phyloP scores from a whole-genome alignment of 1,140 invertebrate species.

The Neodiprion pinetum region DNA sequence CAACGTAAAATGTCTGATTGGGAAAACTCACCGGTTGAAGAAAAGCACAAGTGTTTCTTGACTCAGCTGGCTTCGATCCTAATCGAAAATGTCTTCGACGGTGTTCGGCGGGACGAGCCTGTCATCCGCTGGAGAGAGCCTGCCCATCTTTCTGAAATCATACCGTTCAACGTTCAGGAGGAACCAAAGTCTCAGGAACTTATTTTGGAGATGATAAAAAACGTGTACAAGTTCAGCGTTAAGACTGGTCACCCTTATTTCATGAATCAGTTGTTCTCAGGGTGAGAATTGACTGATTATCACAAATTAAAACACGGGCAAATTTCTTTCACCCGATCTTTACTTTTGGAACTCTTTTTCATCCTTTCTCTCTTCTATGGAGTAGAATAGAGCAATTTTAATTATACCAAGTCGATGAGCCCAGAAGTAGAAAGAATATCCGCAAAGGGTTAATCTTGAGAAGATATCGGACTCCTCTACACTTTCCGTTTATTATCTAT shows the following conservation, averaged over 20 bases:
- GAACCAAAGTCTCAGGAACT: slow-evolving; percentile 50
- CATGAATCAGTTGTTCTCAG: slow-evolving; percentile 63
- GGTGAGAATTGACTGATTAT: slow-evolving; percentile 41
- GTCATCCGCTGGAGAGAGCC: slow-evolving; percentile 53
- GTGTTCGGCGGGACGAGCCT: slow-evolving; percentile 44
- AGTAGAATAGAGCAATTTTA: too few relatives aligned
- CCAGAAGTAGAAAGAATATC: too few relatives aligned
- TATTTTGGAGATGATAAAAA: slow-evolving; percentile 50
- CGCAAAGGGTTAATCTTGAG: too few relatives aligned
- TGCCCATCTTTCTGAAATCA: slow-evolving; percentile 42
- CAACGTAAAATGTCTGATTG: slow-evolving; percentile 28
- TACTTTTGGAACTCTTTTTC: neutral
- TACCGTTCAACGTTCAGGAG: slow-evolving; percentile 50
- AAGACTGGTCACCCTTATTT: slow-evolving; percentile 65
- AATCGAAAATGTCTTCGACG: slow-evolving; percentile 51
- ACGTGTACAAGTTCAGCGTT: slow-evolving; percentile 61
- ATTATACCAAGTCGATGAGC: too few relatives aligned
- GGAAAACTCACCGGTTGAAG: slow-evolving; percentile 38
- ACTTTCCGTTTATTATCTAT: too few relatives aligned
- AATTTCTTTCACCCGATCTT: too few relatives aligned
- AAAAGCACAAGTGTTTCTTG: slow-evolving; percentile 52
- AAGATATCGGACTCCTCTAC: too few relatives aligned
- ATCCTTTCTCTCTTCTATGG: too few relatives aligned
- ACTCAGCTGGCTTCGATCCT: slow-evolving; percentile 43
- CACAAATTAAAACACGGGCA: too few relatives aligned